Evolutionary conservation across 2,113 vertebrate genomes (phyloP).

Genomic region (Vanacampus margaritifer): DNA sequence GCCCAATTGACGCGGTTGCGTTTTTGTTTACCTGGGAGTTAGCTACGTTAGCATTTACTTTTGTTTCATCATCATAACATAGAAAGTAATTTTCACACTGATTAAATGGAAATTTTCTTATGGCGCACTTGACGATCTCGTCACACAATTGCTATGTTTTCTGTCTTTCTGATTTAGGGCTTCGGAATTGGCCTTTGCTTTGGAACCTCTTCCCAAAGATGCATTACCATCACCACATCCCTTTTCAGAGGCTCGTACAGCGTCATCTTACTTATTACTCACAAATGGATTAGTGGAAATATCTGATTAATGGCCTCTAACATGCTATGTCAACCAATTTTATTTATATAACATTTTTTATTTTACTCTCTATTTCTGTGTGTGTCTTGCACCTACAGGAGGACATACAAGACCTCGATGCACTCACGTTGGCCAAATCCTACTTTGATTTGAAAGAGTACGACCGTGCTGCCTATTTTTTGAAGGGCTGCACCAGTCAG

Average conservation of each 20-base stretch:
- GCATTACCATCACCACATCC: slow-evolving; percentile 78
- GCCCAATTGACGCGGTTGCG: neutral
- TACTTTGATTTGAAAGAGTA: slow-evolving; percentile 99
- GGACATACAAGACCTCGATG: slow-evolving; percentile 91
- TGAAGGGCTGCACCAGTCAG: slow-evolving; percentile 90
- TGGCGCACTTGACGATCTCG: neutral
- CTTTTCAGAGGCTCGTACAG: slow-evolving; percentile 83
- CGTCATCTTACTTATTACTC: no score
- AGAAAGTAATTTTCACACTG: neutral
- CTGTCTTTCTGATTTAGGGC: slow-evolving; percentile 75
- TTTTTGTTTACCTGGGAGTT: slow-evolving; percentile 10
- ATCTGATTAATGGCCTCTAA: no score
- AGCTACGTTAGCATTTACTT: slow-evolving; percentile 37
- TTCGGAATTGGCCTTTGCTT: slow-evolving; percentile 88
- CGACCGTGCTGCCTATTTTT: slow-evolving; percentile 92
- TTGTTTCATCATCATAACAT: no score
- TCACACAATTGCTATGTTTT: neutral
- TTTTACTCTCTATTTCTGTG: no score
- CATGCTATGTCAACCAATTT: no score
- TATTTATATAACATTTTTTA: no score
- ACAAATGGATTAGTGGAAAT: no score
- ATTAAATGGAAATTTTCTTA: neutral
- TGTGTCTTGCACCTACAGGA: slow-evolving; percentile 72
- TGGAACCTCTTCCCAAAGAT: slow-evolving; percentile 80
- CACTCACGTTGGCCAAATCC: slow-evolving; percentile 91